phyloP scores from a whole-genome alignment of 2,797 vertebrate genomes.

The Hybognathus amarus region DNA sequence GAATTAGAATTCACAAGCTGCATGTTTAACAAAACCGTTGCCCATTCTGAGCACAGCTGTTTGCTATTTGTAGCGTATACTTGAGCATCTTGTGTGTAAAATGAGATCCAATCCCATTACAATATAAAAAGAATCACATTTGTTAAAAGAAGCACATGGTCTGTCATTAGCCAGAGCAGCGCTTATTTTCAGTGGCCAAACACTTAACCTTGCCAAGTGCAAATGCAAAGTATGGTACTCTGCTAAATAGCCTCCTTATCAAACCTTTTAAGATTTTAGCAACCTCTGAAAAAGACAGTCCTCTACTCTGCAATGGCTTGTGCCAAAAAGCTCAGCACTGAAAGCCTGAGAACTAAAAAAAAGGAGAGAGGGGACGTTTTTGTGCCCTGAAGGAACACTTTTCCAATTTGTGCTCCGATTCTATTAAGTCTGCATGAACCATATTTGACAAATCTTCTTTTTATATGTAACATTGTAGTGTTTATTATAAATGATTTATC shows the following conservation, averaged over 20 bases:
- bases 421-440: constrained; percentile 59
- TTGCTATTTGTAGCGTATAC: constrained; percentile 29
- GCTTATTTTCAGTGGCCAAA: constrained; percentile 35
- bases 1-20: constrained; percentile 28
- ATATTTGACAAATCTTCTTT: no score
- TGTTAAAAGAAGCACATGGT: constrained; percentile 56
- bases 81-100: constrained; percentile 32
- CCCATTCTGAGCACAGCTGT: constrained; percentile 43
- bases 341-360: constrained; percentile 62
- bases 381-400: constrained; percentile 76
- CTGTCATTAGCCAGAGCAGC: constrained; percentile 53
- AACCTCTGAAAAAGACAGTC: constrained; percentile 62
- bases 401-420: constrained; percentile 76
- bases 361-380: constrained; percentile 73
- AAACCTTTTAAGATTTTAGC: constrained; percentile 71
- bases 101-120: constrained; percentile 35
- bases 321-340: constrained; percentile 68
- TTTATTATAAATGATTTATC: no score
- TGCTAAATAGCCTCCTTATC: constrained; percentile 29
- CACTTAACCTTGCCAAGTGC: constrained; percentile 40
- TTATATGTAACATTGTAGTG: no score
- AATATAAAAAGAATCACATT: constrained; percentile 43
- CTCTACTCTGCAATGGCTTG: constrained; percentile 61
- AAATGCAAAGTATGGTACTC: constrained; percentile 62
- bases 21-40: constrained; percentile 27